Evolutionary conservation across 2,888 invertebrate genomes (phyloP), one percentile per base, ranked within the genome.

Genomic region (Athalia rosae): DNA sequence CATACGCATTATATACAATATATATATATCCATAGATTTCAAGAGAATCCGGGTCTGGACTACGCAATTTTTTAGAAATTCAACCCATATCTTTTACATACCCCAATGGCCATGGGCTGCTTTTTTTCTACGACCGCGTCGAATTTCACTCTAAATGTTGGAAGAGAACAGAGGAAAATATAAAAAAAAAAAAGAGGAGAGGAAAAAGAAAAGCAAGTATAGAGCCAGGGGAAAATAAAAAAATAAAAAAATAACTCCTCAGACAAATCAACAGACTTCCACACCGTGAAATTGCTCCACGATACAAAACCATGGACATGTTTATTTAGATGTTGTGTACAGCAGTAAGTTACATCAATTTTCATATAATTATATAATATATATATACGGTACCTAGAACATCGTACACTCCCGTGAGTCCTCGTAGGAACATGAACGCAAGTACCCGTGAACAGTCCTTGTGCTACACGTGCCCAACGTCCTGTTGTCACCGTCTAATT

Each of bases 401-500:
- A 28, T 28, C 28, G 28, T 28, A 28, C 28, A 28, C 71, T 71
- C 58, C 71, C 71, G 56, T 67, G 50, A 41, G 45, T n/a, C 15
- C 50, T 67, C 67, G 64, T 64, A 50, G 45, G 67, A 67, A 67
- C 28, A 53, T 53, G 45, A 58, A 71, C 58, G 71, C 58, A 71
- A 71, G 71, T 71, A 71, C 56, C 58, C 71, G 71, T 71, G 58
- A 43, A 71, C 71, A 71, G 71, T 62, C 62, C 61, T 48, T 74
- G 48, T 50, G 74, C 45, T 74, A 48, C 74, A 74, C 74, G 74
- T 74, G 74, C 74, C 61, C 74, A 59, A 41, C 61, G 62, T 74
- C 74, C 74, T 61, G 59, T 74, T 74, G 74, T 74, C 74, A 48
- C 45, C 74, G 41, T 59, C 74, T 74, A 74, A 74, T 74, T 74